Evolutionary conservation across 2,113 vertebrate genomes (phyloP).

Genomic region (Cyprinus carpio): DNA sequence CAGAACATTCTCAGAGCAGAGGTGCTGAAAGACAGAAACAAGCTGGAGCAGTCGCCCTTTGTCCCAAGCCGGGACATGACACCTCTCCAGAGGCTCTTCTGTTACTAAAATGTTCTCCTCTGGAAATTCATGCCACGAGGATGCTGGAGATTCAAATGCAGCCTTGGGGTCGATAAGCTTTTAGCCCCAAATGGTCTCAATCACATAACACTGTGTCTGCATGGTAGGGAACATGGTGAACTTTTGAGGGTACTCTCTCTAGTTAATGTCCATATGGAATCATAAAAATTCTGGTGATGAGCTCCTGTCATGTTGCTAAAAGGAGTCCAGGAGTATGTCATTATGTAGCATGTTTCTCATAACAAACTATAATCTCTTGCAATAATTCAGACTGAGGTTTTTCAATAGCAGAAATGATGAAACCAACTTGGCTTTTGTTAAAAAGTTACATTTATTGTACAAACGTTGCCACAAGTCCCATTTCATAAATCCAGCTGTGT

Average conservation of each 20-base stretch:
- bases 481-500: slow-evolving; percentile 22
- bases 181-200: slow-evolving; percentile 52
- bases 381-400: not conserved
- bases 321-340: not conserved
- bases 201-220: slow-evolving; percentile 48
- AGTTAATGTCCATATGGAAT: slow-evolving; percentile 45
- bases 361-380: slow-evolving; percentile 4
- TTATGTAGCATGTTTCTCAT: slow-evolving; percentile 28
- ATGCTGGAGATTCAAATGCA: not conserved
- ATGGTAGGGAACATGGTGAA: slow-evolving; percentile 38
- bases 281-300: slow-evolving; percentile 23
- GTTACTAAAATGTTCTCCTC: slow-evolving; percentile 3
- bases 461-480: not conserved
- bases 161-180: slow-evolving; percentile 9
- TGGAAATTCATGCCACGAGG: slow-evolving; percentile 20
- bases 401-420: slow-evolving; percentile 16
- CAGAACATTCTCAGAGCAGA: slow-evolving; percentile 40
- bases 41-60: slow-evolving; percentile 33
- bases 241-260: slow-evolving; percentile 33
- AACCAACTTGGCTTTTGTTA: slow-evolving; percentile 7
- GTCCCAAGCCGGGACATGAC: slow-evolving; percentile 27
- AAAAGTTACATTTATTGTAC: slow-evolving; percentile 36
- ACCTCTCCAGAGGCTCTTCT: slow-evolving; percentile 27
- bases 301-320: not conserved
- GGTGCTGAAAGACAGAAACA: slow-evolving; percentile 47